Evolutionary conservation across 2,797 vertebrate species (phyloP).

Genomic region (Echeneis naucrates): DNA sequence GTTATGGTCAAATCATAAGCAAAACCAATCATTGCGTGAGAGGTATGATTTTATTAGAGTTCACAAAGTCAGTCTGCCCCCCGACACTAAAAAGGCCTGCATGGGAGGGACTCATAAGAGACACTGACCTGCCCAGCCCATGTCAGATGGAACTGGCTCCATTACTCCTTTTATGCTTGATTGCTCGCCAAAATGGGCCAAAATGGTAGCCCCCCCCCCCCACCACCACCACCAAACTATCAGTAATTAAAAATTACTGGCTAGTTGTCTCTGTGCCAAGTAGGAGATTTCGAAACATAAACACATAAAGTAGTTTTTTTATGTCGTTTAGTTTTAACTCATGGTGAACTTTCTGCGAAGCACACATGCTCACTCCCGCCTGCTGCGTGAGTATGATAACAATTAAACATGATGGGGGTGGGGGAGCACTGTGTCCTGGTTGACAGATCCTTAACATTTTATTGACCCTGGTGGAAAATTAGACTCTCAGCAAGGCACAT

Average conservation of each 20-base stretch:
- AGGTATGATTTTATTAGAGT: neutral
- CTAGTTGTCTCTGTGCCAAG: constrained; percentile 45
- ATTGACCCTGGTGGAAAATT: constrained; percentile 30
- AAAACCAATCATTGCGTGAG: neutral
- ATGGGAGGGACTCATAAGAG: constrained; percentile 40
- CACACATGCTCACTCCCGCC: constrained; percentile 3
- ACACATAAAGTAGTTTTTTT: neutral
- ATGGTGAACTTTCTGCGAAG: constrained; percentile 17
- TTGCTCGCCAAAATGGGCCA: constrained; percentile 77
- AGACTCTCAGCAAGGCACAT: neutral
- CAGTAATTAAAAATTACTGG: constrained; percentile 73
- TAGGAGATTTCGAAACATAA: constrained; percentile 24
- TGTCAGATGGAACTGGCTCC: constrained; percentile 77
- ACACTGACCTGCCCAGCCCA: constrained; percentile 68
- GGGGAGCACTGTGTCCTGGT: constrained; percentile 29
- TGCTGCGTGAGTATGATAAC: constrained; percentile 36
- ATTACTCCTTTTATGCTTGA: constrained; percentile 77
- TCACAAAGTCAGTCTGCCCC: no score
- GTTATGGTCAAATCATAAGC: neutral
- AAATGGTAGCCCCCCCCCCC: constrained; percentile 63
- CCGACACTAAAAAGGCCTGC: constrained; percentile 17
- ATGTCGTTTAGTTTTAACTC: constrained; percentile 20
- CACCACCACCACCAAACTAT: constrained; percentile 29
- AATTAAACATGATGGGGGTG: constrained; percentile 50
- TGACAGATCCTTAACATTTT: constrained; percentile 33